These are phyloP conservation scores for Gandaritis pyraliata DNA, from an alignment of 2,888 invertebrate genomes.

Conservation along the genomic window DNA sequence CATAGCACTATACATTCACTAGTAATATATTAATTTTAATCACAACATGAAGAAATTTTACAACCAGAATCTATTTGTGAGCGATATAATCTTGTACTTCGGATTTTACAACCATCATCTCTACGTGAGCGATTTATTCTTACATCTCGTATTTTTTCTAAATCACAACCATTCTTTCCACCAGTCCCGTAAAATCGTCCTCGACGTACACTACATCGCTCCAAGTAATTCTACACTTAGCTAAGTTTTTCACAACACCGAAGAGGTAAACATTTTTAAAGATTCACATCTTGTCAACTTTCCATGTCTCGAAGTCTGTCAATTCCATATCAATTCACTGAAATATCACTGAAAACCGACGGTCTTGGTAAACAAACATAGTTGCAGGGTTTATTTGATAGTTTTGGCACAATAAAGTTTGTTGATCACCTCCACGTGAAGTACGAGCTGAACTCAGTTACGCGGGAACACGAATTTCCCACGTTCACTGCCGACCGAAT, in stretches of 20 bases:
- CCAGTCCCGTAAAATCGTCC: slow-evolving; percentile 54
- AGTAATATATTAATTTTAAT: slow-evolving; percentile 73
- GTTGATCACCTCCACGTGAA: slow-evolving; percentile 61
- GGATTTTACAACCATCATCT: slow-evolving; percentile 70
- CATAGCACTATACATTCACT: slow-evolving; percentile 60
- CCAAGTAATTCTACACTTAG: slow-evolving; percentile 57
- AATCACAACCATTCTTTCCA: slow-evolving; percentile 76
- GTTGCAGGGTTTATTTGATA: slow-evolving; percentile 59
- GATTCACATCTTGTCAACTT: slow-evolving; percentile 72
- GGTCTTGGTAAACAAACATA: slow-evolving; percentile 51
- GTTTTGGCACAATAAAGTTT: slow-evolving; percentile 74
- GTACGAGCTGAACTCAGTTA: slow-evolving; percentile 57
- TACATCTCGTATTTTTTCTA: slow-evolving; percentile 52
- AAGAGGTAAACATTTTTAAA: slow-evolving; percentile 80
- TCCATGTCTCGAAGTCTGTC: slow-evolving; percentile 47
- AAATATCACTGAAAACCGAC: slow-evolving; percentile 57
- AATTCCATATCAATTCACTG: slow-evolving; percentile 63
- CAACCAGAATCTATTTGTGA: slow-evolving; percentile 69
- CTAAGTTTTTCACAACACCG: slow-evolving; percentile 81
- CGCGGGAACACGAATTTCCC: slow-evolving; percentile 60
- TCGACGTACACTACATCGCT: slow-evolving; percentile 59
- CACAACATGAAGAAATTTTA: slow-evolving; percentile 75
- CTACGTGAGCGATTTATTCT: slow-evolving; percentile 55
- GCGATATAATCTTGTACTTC: slow-evolving; percentile 55
- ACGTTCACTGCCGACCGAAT: slow-evolving; percentile 59